Evolutionary conservation across 2,113 vertebrate genomes (phyloP).

Genomic region (Damaliscus lunatus): DNA sequence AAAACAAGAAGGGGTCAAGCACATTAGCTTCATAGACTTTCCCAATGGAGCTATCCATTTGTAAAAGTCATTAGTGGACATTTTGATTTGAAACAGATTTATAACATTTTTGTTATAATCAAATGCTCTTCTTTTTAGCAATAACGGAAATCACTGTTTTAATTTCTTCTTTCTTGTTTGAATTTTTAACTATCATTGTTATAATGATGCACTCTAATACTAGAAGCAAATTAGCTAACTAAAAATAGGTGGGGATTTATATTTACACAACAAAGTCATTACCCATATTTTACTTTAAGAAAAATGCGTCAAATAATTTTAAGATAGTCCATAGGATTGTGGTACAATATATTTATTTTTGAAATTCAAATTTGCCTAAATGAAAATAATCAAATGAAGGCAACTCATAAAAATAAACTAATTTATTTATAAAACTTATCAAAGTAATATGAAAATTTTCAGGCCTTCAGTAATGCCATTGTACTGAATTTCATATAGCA

Average conservation of each 20-base stretch:
- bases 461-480: background rate
- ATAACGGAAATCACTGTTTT: background rate
- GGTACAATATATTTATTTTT: background rate
- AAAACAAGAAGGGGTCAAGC: background rate
- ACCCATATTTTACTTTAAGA: background rate
- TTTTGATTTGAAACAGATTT: background rate
- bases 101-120: background rate
- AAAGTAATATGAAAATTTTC: background rate
- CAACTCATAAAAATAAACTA: background rate
- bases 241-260: background rate
- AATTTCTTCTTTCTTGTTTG: background rate
- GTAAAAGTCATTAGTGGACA: background rate
- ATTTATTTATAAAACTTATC: background rate
- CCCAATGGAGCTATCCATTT: background rate
- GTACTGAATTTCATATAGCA: background rate
- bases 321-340: background rate
- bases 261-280: background rate
- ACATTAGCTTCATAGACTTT: background rate
- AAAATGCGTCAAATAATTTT: background rate
- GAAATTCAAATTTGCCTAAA: background rate
- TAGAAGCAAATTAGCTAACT: background rate
- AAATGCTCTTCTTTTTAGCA: background rate
- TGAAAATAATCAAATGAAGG: background rate
- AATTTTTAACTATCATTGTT: background rate
- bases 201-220: background rate